Base-by-base conservation (phyloP, 2,888 invertebrate species). In the Priapulus caudatus region DNA sequence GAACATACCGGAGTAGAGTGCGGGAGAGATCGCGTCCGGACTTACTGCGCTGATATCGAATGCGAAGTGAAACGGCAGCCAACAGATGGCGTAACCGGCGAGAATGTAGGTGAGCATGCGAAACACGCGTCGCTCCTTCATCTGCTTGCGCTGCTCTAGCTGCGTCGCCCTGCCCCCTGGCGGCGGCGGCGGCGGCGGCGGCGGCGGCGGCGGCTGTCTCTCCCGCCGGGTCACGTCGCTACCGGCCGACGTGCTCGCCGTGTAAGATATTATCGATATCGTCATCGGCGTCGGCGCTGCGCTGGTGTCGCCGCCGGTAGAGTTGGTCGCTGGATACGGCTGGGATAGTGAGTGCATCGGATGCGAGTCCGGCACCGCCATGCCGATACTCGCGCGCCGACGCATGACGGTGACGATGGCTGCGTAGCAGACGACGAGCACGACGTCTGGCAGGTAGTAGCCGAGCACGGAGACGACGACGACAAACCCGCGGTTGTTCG, bases 381-480 rank as follows among this genome's bases (percentile, higher is more conserved):
- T n/a, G 19, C 44, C 48, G 4, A 47, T 24, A 44, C 57, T 58
- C 1, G 50, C 24, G 4, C 60, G 56, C 4, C 53, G 57, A 43
- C 51, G 53, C 58, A 67, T 61, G 43, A 60, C 60, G 3, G 60
- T 23, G 45, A 59, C 60, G 3, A 66, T 64, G 47, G 59, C 58
- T 47, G 63, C 21, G 54, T 65, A 66, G 52, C 64, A 64, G 54
- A 60, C 56, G 16, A 66, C 52, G 52, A 67, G 62, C 44, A 65
- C 45, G 5, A 55, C 5, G 43, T 64, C 65, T 0, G 66, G 63
- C 5, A 59, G 55, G 54, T 67, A 66, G 52, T 67, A 66, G 1
- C 67, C 67, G 5, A 67, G 51, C 2, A 62, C 55, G n/a, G 66
- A 66, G 1, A 67, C 59, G 43, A 66, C 59, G 19, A 65, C 56